Conservation (phyloP, 2,113 vertebrate genomes). For the Siphamia tubifer region DNA sequence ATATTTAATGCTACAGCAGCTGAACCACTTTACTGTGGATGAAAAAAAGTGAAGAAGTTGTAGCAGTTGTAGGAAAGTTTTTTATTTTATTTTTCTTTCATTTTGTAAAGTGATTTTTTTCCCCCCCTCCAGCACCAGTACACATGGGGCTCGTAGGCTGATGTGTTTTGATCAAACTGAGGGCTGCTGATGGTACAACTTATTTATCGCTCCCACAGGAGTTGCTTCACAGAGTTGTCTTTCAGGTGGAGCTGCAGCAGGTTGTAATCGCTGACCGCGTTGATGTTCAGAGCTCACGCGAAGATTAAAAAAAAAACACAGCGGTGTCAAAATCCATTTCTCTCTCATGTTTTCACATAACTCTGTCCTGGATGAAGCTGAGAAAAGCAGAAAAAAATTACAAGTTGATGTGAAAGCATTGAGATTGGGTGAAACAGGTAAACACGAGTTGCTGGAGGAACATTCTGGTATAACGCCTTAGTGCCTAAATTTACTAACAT, state of each 20-base stretch:
- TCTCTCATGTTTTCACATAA: not conserved
- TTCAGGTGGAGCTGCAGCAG: constrained; percentile 13
- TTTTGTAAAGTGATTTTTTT: no score
- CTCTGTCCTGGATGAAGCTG: not conserved
- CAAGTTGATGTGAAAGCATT: not conserved
- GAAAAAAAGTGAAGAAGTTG: not conserved
- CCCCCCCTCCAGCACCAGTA: not conserved
- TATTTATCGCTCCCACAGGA: constrained; percentile 33
- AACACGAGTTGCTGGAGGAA: not conserved
- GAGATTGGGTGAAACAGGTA: not conserved
- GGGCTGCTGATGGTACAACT: constrained; percentile 44
- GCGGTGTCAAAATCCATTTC: not conserved
- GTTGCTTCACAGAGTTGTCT: constrained; percentile 21
- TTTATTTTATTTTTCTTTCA: not conserved
- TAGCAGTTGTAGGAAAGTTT: not conserved
- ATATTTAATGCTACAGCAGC: no score
- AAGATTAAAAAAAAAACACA: constrained; percentile 21
- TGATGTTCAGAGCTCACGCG: constrained; percentile 8
- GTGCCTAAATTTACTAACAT: no score
- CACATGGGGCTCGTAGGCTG: constrained; percentile 14
- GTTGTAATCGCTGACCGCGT: constrained; percentile 19
- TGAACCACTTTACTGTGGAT: no score
- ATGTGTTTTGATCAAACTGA: constrained; percentile 38
- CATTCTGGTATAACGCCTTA: no score
- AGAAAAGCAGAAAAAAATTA: not conserved